Conservation (phyloP, 30 jellyfish, hydroid and myxozoan species). For the Turritopsis rubra region DNA sequence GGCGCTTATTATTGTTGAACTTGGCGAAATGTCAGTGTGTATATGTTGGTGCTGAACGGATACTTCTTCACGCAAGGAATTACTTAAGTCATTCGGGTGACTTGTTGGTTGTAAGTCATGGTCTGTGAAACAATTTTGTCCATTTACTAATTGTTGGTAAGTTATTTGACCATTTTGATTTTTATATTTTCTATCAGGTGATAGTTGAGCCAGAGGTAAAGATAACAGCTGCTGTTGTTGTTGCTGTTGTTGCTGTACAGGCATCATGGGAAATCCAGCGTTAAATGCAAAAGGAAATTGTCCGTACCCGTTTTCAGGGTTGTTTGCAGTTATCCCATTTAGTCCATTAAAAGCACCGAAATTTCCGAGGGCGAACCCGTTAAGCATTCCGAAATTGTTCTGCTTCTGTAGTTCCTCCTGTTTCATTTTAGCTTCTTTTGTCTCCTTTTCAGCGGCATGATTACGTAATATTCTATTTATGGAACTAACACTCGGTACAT, state of each 20-base stretch:
- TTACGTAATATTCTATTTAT: conserved; percentile 81
- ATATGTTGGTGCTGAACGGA: conserved; percentile 7
- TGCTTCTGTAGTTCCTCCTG: conserved; percentile 92
- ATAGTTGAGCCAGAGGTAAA: conserved; percentile 80
- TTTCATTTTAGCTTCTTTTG: conserved; percentile 90
- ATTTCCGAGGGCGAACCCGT: conserved; percentile 82
- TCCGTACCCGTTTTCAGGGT: conserved; percentile 25
- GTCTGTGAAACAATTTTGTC: conserved; percentile 9
- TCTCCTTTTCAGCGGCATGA: conserved; percentile 97
- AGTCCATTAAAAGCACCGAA: conserved; percentile 81
- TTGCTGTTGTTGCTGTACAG: conserved; percentile 62
- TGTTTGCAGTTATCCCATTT: conserved; percentile 62
- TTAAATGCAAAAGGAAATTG: conserved; percentile 93
- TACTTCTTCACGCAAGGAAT: conserved; percentile 1
- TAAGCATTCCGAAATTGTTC: conserved; percentile 76
- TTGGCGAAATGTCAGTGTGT: conserved; percentile 19
- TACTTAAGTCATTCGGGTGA: conserved; percentile 6
- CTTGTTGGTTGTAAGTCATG: not conserved
- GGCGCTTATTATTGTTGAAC: conserved; percentile 17
- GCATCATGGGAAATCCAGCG: conserved; percentile 90
- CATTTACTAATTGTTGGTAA: conserved; percentile 16
- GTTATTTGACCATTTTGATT: not conserved
- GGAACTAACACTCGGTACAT: conserved; percentile 96
- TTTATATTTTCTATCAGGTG: conserved; percentile 74
- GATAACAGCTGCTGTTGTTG: conserved; percentile 62